These are phyloP conservation scores for Caenorhabditis imperialis DNA, from an alignment of 2,888 invertebrate genomes.

Conservation along the genomic window DNA sequence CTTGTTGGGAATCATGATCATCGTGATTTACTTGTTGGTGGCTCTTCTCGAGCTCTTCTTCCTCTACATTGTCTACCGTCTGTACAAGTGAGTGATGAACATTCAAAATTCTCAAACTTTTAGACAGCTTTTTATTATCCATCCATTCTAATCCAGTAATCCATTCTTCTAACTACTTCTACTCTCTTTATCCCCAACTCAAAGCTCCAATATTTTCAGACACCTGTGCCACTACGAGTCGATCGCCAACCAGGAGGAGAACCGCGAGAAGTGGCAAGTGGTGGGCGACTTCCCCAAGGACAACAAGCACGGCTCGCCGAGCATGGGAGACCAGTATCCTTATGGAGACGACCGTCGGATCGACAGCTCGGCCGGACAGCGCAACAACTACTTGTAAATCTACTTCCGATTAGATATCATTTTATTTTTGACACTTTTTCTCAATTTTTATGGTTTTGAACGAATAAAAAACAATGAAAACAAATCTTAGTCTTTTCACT, in stretches of 20 bases:
- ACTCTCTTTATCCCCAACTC: not conserved
- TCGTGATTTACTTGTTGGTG: conserved; percentile 75
- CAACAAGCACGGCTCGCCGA: conserved; percentile 75
- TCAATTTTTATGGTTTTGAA: no score
- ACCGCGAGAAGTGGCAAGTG: conserved; percentile 62
- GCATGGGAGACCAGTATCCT: conserved; percentile 73
- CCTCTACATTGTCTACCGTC: conserved; percentile 76
- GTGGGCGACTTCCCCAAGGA: conserved; percentile 64
- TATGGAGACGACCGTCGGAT: conserved; percentile 63
- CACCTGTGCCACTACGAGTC: conserved; percentile 73
- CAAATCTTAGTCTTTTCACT: no score
- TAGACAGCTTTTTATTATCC: no score
- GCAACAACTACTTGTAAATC: no score
- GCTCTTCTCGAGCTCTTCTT: conserved; percentile 76
- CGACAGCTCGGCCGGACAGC: no score
- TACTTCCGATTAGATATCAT: no score
- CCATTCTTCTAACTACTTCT: not conserved
- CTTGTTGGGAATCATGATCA: conserved; percentile 74
- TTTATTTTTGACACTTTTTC: no score
- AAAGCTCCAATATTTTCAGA: conserved; percentile 67
- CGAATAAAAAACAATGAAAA: no score
- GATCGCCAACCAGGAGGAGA: conserved; percentile 60
- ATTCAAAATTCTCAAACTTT: not conserved
- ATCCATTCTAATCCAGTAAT: conserved; percentile 3
- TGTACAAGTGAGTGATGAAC: conserved; percentile 71